Base-by-base conservation (phyloP, 2,797 vertebrate species). In the Micropoecilia bifurca region DNA sequence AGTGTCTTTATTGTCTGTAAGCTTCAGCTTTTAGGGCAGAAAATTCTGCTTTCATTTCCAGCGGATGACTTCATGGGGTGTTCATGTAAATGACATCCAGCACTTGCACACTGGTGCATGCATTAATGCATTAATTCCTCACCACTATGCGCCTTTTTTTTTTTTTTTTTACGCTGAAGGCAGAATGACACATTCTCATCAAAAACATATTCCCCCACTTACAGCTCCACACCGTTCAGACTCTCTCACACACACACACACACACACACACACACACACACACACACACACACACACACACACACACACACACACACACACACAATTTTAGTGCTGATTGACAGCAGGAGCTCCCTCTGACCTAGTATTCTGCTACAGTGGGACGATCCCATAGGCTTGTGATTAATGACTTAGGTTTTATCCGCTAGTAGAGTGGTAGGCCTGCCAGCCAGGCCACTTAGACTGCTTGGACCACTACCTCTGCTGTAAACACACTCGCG, bases 341-440 rank as follows among this genome's bases (percentile, higher is more conserved):
- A 95, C 95, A 95, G 92, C 93, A 90, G 94, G 95, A 94, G 93
- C 93, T 95, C 92, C 92, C 84, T 83, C 89, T 95, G 95, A 96
- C 95, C 95, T 94, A 96, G 80, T 96, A 96, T 95, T 93, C 91
- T 93, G 93, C 91, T 94, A 93, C 92, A 92, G 89, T 93, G 92
- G 92, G 94, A 96, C 91, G 83, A 94, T 93, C 93, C 92, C 93
- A 93, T 88, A 92, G 88, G 85, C 90, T 81, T 87, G 90, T 94
- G 93, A 94, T 95, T 93, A 95, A 93, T 94, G 95, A 93, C 93
- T 33, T 86, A 79, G 92, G 90, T 87, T 91, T 92, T 92, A 93
- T 92, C 90, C 83, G 36, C 88, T 88, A 83, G 90, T 92, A 87
- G 89, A 88, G 92, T 87, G 92, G 90, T 92, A 87, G 87, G 85